Percentiles rank a stretch among this genome's conserved stretches.
Evolutionary conservation across 1,140 invertebrate genomes (phyloP).

Genomic region (Ridgeia piscesae): DNA sequence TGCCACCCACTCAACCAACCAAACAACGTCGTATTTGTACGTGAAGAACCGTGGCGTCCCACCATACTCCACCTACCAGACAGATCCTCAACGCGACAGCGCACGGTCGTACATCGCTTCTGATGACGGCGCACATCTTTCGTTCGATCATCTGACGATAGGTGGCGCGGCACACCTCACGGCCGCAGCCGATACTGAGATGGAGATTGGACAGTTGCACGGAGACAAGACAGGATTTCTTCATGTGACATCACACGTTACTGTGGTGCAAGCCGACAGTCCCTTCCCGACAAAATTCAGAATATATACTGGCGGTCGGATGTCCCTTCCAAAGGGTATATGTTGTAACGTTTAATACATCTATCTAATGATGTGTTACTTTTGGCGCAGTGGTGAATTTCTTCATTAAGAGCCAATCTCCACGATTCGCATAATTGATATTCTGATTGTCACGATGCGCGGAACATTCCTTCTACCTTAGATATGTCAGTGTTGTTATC

Average conservation of each 20-base stretch:
- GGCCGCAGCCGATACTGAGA: conserved; percentile 27
- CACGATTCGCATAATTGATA: no score
- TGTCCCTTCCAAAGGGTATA: conserved; percentile 40
- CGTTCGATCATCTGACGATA: conserved; percentile 36
- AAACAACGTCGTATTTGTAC: conserved; percentile 28
- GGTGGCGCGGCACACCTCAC: conserved; percentile 40
- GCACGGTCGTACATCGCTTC: conserved; percentile 38
- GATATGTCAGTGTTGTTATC: no score
- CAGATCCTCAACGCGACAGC: conserved; percentile 35
- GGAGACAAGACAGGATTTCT: conserved; percentile 44
- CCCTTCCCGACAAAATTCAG: conserved; percentile 43
- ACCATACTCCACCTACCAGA: conserved; percentile 35
- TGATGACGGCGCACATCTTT: conserved; percentile 24
- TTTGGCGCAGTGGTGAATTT: not conserved
- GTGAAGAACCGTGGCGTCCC: conserved; percentile 38
- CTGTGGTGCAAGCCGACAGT: conserved; percentile 33
- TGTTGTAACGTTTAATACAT: not conserved
- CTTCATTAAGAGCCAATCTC: no score
- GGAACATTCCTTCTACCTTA: no score
- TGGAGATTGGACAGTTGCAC: conserved; percentile 35
- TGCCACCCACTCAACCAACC: conserved; percentile 20
- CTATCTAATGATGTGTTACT: not conserved
- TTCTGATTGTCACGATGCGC: no score
- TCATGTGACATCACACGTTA: conserved; percentile 34
- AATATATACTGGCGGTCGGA: conserved; percentile 36